A percentile compares a stretch with the other conserved stretches of the same genome.
Conservation (phyloP, 2,888 invertebrate genomes). For the Aleiodes alternator region DNA sequence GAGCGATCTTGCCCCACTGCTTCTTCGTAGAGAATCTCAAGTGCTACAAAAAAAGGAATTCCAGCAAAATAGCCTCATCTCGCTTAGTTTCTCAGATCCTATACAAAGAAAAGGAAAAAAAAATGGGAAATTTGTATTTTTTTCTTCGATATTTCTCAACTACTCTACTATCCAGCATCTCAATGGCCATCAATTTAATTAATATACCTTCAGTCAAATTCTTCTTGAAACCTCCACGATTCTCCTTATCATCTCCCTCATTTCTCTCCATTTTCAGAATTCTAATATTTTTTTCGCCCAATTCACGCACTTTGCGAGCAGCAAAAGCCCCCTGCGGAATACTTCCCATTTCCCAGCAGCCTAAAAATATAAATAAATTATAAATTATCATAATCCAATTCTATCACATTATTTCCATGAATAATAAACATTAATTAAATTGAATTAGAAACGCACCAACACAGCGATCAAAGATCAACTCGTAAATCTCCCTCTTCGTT, state of each 20-base stretch:
- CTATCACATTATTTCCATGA: not conserved
- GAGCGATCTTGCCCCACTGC: too few relatives aligned
- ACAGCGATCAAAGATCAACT: constrained; percentile 64
- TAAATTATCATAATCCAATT: not conserved
- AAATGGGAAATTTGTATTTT: too few relatives aligned
- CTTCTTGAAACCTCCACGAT: constrained; percentile 48
- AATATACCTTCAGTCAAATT: constrained; percentile 44
- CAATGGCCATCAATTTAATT: too few relatives aligned
- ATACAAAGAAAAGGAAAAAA: too few relatives aligned
- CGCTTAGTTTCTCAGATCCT: too few relatives aligned
- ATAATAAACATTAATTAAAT: not conserved
- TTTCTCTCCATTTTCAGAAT: constrained; percentile 77
- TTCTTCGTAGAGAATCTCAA: too few relatives aligned
- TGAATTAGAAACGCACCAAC: constrained; percentile 57
- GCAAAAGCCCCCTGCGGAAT: constrained; percentile 87
- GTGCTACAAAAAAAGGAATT: too few relatives aligned
- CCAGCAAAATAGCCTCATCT: too few relatives aligned
- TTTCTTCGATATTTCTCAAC: too few relatives aligned
- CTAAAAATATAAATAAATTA: constrained; percentile 51
- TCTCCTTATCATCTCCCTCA: constrained; percentile 58
- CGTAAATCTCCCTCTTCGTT: constrained; percentile 54
- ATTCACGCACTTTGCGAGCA: constrained; percentile 82
- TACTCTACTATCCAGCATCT: too few relatives aligned
- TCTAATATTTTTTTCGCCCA: constrained; percentile 68
- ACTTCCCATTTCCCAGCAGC: constrained; percentile 80